These are phyloP conservation scores for Tipula confusa DNA, from an alignment of 2,888 invertebrate genomes.

Conservation along the genomic window DNA sequence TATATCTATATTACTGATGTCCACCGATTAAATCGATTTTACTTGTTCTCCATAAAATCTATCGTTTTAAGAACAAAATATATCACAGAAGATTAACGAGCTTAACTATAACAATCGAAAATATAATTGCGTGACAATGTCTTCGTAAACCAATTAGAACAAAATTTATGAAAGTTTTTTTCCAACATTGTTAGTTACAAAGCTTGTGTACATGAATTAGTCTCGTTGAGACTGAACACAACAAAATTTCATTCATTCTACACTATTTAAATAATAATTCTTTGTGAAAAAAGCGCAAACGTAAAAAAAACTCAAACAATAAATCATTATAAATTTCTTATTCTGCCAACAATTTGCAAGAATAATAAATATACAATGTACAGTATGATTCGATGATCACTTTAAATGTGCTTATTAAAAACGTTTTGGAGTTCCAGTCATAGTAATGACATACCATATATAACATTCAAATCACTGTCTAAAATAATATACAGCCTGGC, in stretches of 20 bases:
- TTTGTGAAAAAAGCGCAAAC: background rate
- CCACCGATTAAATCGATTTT: too few relatives aligned
- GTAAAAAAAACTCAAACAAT: background rate
- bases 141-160: background rate
- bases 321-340: conserved; percentile 16
- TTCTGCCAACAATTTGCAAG: background rate
- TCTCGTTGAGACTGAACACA: background rate
- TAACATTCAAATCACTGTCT: too few relatives aligned
- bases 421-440: too few relatives aligned
- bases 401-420: too few relatives aligned
- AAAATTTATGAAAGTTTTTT: background rate
- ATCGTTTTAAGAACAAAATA: too few relatives aligned
- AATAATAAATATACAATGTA: too few relatives aligned
- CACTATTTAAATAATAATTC: background rate
- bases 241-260: background rate
- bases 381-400: too few relatives aligned
- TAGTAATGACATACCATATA: too few relatives aligned
- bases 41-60: too few relatives aligned
- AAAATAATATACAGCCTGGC: too few relatives aligned
- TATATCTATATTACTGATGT: too few relatives aligned
- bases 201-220: background rate
- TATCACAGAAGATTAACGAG: too few relatives aligned
- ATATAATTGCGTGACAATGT: background rate
- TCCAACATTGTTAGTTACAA: background rate
- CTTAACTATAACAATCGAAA: background rate